These are phyloP conservation scores for Aquatica leii DNA, from an alignment of 2,888 invertebrate species.

Conservation along the genomic window DNA sequence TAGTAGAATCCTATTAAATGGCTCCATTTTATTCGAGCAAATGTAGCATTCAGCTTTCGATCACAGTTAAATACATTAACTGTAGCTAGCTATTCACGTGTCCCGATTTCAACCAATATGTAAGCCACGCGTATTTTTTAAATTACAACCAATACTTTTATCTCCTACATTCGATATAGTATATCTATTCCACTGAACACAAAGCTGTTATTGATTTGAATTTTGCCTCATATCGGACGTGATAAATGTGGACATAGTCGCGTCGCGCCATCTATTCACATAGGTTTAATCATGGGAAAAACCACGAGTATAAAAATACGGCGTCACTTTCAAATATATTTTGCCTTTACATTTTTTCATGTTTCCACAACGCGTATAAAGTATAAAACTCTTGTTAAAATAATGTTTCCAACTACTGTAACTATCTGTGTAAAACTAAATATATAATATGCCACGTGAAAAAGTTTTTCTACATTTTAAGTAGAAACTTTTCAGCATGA, in stretches of 20 bases:
- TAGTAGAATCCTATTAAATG: background rate
- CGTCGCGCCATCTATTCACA: background rate
- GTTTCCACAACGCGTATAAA: too few relatives aligned
- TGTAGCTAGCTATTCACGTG: background rate
- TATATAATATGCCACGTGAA: too few relatives aligned
- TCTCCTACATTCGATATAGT: background rate
- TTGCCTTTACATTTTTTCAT: too few relatives aligned
- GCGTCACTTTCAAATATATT: too few relatives aligned
- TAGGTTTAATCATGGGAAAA: background rate
- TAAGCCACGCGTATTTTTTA: too few relatives aligned
- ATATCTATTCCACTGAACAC: background rate
- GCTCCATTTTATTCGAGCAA: background rate
- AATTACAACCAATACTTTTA: background rate
- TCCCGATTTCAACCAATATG: background rate
- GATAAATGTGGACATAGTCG: constrained; percentile 1
- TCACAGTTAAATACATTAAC: background rate
- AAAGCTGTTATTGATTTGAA: background rate
- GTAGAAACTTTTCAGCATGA: too few relatives aligned
- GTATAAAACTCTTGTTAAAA: too few relatives aligned
- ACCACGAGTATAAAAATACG: background rate
- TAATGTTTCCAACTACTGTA: too few relatives aligned
- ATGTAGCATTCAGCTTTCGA: background rate
- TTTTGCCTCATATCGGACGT: background rate
- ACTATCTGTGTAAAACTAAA: too few relatives aligned
- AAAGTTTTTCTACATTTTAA: too few relatives aligned